Conservation (phyloP, 2,113 vertebrate species). For the Eubucco bourcierii region DNA sequence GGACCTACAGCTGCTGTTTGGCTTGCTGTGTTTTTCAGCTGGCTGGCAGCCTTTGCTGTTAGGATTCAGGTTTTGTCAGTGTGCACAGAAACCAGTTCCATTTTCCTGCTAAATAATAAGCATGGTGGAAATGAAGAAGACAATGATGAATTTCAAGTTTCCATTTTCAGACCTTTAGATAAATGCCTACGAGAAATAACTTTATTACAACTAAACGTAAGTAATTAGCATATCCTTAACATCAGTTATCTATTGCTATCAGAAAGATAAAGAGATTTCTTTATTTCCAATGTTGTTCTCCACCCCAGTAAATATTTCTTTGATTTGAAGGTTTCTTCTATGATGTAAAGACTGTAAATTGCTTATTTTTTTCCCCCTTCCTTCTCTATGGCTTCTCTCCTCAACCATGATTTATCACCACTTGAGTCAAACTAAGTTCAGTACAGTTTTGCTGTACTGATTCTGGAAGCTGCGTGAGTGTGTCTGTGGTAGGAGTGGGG, state of each 20-base stretch:
- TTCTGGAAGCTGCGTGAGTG: not conserved
- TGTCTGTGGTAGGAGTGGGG: not conserved
- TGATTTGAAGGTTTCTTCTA: not conserved
- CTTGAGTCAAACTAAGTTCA: not conserved
- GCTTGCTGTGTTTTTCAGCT: not conserved
- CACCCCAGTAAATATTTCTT: not conserved
- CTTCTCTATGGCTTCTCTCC: not conserved
- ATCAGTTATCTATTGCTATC: not conserved
- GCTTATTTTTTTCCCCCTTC: no score
- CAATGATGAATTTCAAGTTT: not conserved
- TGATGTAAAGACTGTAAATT: not conserved
- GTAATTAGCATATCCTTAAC: not conserved
- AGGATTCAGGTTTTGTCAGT: not conserved
- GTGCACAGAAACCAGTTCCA: not conserved
- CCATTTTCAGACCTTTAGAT: not conserved
- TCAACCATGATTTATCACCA: not conserved
- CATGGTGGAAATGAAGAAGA: not conserved
- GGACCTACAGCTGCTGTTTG: constrained; percentile 31
- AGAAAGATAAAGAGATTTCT: not conserved
- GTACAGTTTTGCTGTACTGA: not conserved
- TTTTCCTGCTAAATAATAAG: not conserved
- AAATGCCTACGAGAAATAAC: not conserved
- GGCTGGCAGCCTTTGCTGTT: not conserved
- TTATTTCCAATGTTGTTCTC: not conserved
- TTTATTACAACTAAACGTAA: not conserved